Evolutionary conservation across 2,113 vertebrate species (phyloP), one percentile per base, ranked within the genome.

Genomic region (Alligator sinensis): DNA sequence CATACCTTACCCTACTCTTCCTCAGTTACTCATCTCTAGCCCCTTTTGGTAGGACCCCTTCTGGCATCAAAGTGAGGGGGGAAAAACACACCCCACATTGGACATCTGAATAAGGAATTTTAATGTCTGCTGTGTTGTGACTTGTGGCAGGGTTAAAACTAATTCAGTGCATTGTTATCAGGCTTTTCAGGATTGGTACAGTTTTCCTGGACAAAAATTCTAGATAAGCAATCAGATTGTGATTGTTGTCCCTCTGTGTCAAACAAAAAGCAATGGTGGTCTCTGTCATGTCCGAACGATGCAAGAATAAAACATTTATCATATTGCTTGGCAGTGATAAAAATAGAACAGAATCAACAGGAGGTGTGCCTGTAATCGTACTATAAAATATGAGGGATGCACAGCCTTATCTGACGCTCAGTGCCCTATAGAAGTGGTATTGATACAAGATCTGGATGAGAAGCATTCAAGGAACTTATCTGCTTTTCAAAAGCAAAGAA

Each of bases 141-240:
- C 10, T 61, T 85, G 47, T 47, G 18, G 60, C 57, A 84, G 19
- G n/a, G 54, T 0, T 72, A 22, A 19, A 38, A 72, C 5, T 2
- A 34, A 72, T 22, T 72, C 55, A 22, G 19, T 10, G 58, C 3
- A 4, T 7, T 2, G 25, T 1, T 16, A 64, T 9, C 79, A 76
- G 57, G 4, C 2, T 14, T 79, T 91, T 58, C 60, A 82, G 34
- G 9, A 64, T 58, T 4, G 3, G 11, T 86, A 81, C 74, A 7
- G 14, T 2, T 1, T 4, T 2, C 54, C 70, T 22, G 3, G 38
- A 13, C 2, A 19, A 5, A 47, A 77, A 24, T 0, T 5, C 7
- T 80, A 64, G 64, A 10, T 15, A 24, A 4, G 79, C 14, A 30
- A 38, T 19, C 19, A 90, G 79, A 58, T 90, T 88, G n/a, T n/a